phyloP scores from a whole-genome alignment of 2,888 invertebrate species.

The Limnephilus marmoratus region DNA sequence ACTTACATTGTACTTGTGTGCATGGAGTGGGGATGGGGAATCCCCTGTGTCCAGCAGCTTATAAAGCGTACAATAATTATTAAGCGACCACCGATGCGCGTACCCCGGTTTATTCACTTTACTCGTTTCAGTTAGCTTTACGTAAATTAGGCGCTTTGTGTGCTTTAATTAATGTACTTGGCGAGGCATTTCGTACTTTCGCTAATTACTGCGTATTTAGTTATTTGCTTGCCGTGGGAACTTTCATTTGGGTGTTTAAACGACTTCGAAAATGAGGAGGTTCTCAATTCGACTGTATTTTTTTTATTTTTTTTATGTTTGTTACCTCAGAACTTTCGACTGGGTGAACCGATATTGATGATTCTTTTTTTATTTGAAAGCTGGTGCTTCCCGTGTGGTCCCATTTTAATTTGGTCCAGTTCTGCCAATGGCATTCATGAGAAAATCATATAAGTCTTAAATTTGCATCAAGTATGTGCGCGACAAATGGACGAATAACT shows the following conservation, averaged over 20 bases:
- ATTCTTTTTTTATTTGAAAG: too few species aligned
- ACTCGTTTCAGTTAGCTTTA: slow-evolving; percentile 4
- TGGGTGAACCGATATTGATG: too few species aligned
- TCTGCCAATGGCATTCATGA: too few species aligned
- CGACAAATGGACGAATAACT: too few species aligned
- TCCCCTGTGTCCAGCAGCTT: slow-evolving; percentile 2
- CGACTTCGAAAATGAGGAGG: too few species aligned
- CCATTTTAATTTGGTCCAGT: too few species aligned
- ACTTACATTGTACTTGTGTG: neutral
- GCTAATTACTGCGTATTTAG: slow-evolving; percentile 14
- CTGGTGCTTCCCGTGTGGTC: too few species aligned
- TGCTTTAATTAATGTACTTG: neutral
- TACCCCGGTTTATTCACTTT: neutral
- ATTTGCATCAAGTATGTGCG: too few species aligned
- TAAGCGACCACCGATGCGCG: neutral
- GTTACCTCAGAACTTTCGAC: too few species aligned
- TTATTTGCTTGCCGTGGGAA: neutral
- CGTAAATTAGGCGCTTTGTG: neutral
- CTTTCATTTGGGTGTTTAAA: neutral
- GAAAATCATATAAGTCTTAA: too few species aligned
- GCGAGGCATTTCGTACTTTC: neutral
- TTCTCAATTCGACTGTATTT: too few species aligned
- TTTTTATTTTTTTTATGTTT: too few species aligned
- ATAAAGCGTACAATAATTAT: neutral
- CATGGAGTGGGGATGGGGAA: neutral